Base-by-base conservation (phyloP, 2,797 vertebrate genomes). In the Cuniculus paca region DNA sequence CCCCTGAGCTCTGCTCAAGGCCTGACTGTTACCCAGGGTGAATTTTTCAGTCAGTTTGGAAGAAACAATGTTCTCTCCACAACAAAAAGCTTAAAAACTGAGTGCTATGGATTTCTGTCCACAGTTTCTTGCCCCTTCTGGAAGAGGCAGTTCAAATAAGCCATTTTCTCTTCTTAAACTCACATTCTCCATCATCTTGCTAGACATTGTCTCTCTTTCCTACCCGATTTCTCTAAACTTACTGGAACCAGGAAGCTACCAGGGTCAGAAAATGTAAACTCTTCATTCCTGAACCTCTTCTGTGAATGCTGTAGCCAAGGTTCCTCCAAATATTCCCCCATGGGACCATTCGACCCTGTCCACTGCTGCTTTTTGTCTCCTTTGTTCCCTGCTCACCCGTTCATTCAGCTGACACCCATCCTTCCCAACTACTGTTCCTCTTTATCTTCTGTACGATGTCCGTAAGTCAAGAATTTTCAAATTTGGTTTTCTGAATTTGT, bases 311-410 rank as follows among this genome's bases (percentile, higher is more conserved):
- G 17, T 60, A 10, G 68, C 65, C 20, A 1, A 26, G 7, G 24
- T 3, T 70, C 68, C n/a, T 83, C 28, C 68, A 74, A 0, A 28
- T 42, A n/a, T 1, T 45, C 7, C 20, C 20, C 42, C 1, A 14
- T 5, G 22, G 0, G 3, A 22, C 14, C 45, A 14, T 63, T 2
- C 11, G 5, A 20, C 54, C 45, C n/a, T 8, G 36, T 5, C 20
- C 19, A 20, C 56, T 6, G 2, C 48, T 39, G 9, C 12, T 11
- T 54, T 77, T 31, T 68, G 2, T 39, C 45, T 70, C 56, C 56
- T 95, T 39, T 68, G 24, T 91, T 34, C 54, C 19, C 52, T 60
- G 8, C 61, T 39, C 3, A 28, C 19, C 36, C 39, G 26, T 13
- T 8, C 54, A 2, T 36, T 92, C 94, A 16, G 8, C 12, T 31